Base-by-base conservation (phyloP, 2,113 vertebrate species). In the Melozone crissalis region DNA sequence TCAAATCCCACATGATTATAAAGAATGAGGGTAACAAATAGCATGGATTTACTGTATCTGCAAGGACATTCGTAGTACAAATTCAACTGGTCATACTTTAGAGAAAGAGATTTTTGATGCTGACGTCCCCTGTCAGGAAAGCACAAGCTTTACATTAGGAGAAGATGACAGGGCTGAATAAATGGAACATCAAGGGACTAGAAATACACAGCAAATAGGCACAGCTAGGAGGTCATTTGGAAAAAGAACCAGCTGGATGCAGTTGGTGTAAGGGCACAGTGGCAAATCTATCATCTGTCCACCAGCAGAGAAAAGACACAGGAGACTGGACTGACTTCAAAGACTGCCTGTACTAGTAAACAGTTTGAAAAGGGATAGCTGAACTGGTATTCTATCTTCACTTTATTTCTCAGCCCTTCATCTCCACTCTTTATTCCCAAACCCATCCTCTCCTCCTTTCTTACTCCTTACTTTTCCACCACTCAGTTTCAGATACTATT, bases 271-370 rank as follows among this genome's bases (percentile, higher is more conserved):
- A 93, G 91, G 91, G 91, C 91, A 96, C 62, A 69, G 69, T 79
- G 66, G 93, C 91, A 95, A 96, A 95, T 95, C 73, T 95, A 51
- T 96, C 94, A 87, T 91, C 81, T 92, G 89, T 87, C 89, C 84
- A 79, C 87, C 49, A 93, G 58, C 89, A 87, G 44, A 84, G 84
- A 87, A 78, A 91, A 92, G 77, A 94, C 69, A 69, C n/a, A 49
- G 81, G 87, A 90, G 74, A 66, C 57, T 84, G 87, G 69, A 39
- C 37, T 72, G 69, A 57, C 62, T 89, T 96, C 89, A 96, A 89
- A 95, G 67, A 35, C 26, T 85, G 83, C 71, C 62, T 82, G 47
- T 54, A 44, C 41, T 65, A 84, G 33, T 21, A 65, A 90, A 79
- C 6, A 84, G 62, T 68, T 63, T 78, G 37, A 73, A 95, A 92